Percentiles rank a stretch among this genome's conserved stretches.
Conservation (phyloP, 2,888 invertebrate species). For the Gortyna flavago region DNA sequence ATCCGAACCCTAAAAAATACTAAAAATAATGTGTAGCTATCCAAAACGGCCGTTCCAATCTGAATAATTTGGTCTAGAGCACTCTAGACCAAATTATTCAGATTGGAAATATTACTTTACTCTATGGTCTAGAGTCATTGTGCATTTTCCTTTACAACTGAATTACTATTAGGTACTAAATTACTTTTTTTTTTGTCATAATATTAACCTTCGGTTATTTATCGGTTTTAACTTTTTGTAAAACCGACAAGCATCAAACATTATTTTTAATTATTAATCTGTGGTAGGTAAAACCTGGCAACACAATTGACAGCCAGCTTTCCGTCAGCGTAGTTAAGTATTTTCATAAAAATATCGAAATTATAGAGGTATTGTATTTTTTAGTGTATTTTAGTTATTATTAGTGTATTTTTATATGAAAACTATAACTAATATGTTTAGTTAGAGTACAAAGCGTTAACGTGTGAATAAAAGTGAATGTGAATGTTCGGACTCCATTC, state of each 20-base stretch:
- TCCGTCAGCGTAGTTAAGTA: conserved; percentile 69
- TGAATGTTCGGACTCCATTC: conserved; percentile 72
- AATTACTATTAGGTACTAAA: neutral
- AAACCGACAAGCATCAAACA: neutral
- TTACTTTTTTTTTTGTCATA: neutral
- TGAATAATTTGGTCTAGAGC: no score
- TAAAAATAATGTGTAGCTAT: neutral
- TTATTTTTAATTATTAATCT: conserved; percentile 3
- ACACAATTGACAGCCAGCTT: conserved; percentile 70
- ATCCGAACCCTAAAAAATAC: no score
- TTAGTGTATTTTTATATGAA: conserved; percentile 57
- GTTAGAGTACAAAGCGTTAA: conserved; percentile 64
- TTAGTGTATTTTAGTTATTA: no score
- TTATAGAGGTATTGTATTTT: conserved; percentile 31
- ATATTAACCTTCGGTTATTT: neutral
- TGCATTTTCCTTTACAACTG: neutral
- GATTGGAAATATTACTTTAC: no score
- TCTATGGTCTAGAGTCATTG: neutral
- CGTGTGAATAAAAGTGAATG: conserved; percentile 62
- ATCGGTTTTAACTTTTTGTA: conserved; percentile 9
- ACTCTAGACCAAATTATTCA: no score
- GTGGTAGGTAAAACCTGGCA: conserved; percentile 36
- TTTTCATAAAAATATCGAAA: conserved; percentile 63
- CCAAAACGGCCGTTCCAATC: neutral
- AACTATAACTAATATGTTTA: conserved; percentile 59